These are phyloP conservation scores for Chionodraco myersi DNA, from an alignment of 2,113 vertebrate species.

Conservation along the genomic window DNA sequence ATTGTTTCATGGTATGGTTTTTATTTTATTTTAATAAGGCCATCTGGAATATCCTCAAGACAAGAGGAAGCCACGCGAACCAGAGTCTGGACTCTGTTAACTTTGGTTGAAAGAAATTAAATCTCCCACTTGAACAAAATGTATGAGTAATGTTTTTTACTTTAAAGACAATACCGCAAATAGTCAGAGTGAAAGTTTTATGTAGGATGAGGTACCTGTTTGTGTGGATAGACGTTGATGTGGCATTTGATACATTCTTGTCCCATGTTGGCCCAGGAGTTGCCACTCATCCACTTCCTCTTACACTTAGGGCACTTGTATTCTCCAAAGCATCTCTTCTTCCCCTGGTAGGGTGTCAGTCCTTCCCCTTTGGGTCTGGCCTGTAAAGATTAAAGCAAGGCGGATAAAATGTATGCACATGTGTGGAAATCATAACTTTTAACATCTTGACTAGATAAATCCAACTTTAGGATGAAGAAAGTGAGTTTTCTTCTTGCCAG, in stretches of 20 bases:
- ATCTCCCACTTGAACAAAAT: conserved; percentile 21
- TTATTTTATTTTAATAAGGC: conserved; percentile 58
- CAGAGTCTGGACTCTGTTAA: conserved; percentile 51
- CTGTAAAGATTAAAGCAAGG: conserved; percentile 73
- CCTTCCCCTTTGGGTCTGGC: conserved; percentile 98
- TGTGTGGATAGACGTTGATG: conserved; percentile 99
- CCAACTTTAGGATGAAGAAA: not conserved
- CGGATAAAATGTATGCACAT: conserved; percentile 11
- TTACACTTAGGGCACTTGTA: conserved; percentile 99
- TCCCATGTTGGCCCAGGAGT: conserved; percentile 99
- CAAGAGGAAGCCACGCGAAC: conserved; percentile 25
- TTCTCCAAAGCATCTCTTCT: conserved; percentile 98
- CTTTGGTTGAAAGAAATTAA: not conserved
- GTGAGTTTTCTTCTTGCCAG: not conserved
- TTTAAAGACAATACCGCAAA: conserved; percentile 13
- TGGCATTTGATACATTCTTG: conserved; percentile 99
- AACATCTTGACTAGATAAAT: not conserved
- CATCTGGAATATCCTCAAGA: conserved; percentile 62
- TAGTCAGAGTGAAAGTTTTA: not conserved
- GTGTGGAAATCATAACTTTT: not conserved
- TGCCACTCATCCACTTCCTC: conserved; percentile 99
- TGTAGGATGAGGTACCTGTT: conserved; percentile 87
- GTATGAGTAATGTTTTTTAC: conserved; percentile 20
- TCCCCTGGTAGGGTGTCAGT: conserved; percentile 97
- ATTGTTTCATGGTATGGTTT: conserved; percentile 38